Base-by-base conservation (phyloP, 1,140 invertebrate genomes). In the Nasonia giraulti region DNA sequence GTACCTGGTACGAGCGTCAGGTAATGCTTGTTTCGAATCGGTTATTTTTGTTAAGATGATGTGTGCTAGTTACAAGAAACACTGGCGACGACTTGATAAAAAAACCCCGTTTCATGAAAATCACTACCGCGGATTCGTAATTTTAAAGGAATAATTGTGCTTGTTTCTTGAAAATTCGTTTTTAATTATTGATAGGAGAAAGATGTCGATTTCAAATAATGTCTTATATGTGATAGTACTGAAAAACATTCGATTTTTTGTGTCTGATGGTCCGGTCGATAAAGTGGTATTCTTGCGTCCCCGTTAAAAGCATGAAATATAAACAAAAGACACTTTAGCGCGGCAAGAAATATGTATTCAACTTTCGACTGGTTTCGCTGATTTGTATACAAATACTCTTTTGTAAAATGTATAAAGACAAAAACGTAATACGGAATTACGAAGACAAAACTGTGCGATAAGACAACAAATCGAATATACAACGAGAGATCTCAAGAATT, bases 401-500 rank as follows among this genome's bases (percentile, higher is more conserved):
- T 78, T 14, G 7, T 66, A 83, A 74, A 55, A 74, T 33, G 47
- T 84, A 68, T 68, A 80, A 73, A 73, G 27, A 55, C 47, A 62
- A 62, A 80, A 80, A 74, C 66, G 62, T 40, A 44, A 82, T 84
- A 83, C 75, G 23, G 11, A 81, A 79, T 62, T 71, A 40, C 17
- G 11, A 47, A 40, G 3, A 27, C 66, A 78, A 78, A 77, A 31
- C 79, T 75, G 6, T 77, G 76, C 76, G 81, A 79, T 55, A 83
- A 75, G 55, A 66, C 87, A 71, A 83, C 27, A 68, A 79, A 84
- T 31, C 20, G 69, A 76, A 77, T 73, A 82, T 84, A 83, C 79
- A 82, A 88, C 81, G 84, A 90, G 80, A 82, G 87, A 90, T 90
- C 89, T 89, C 86, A 87, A 87, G 86, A 89, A 74, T 76, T 76